A percentile compares a stretch with the other conserved stretches of the same genome.
Evolutionary conservation across 2,888 invertebrate species (phyloP).

Genomic region (Spisula solida): DNA sequence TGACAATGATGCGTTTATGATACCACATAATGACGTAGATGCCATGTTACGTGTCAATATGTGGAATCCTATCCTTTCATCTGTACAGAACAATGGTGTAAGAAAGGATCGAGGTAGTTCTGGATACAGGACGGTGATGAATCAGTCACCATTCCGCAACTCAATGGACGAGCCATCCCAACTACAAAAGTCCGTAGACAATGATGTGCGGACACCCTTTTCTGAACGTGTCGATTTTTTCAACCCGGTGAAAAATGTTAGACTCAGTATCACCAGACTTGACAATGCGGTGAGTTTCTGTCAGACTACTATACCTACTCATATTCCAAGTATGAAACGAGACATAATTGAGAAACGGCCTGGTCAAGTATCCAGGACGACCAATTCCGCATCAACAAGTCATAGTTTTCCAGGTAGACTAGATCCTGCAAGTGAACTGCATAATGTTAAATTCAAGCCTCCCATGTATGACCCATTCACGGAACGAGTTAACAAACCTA

Average conservation of each 20-base stretch:
- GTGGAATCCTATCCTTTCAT: conserved; percentile 69
- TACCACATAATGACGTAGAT: conserved; percentile 58
- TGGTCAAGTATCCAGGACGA: conserved; percentile 11
- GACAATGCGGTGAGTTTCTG: conserved; percentile 71
- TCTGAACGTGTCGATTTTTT: conserved; percentile 59
- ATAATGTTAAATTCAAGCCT: conserved; percentile 10
- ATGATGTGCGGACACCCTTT: neutral
- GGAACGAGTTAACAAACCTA: conserved; percentile 36
- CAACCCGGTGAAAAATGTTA: conserved; percentile 57
- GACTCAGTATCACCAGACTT: conserved; percentile 63
- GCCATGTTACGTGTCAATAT: conserved; percentile 63
- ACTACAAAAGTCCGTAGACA: conserved; percentile 12
- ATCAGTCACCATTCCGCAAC: conserved; percentile 50
- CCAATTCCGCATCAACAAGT: conserved; percentile 29
- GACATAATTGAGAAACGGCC: neutral
- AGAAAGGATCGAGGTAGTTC: conserved; percentile 31
- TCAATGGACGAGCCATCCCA: conserved; percentile 4
- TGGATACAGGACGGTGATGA: conserved; percentile 54
- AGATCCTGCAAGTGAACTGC: neutral
- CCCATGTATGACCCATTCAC: conserved; percentile 43
- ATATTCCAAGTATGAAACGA: conserved; percentile 28
- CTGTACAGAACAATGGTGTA: conserved; percentile 13
- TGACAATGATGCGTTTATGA: conserved; percentile 40
- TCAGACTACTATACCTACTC: conserved; percentile 35
- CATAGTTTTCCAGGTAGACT: conserved; percentile 7